phyloP scores from a whole-genome alignment of 2,797 vertebrate species.

The Sebastes minor region DNA sequence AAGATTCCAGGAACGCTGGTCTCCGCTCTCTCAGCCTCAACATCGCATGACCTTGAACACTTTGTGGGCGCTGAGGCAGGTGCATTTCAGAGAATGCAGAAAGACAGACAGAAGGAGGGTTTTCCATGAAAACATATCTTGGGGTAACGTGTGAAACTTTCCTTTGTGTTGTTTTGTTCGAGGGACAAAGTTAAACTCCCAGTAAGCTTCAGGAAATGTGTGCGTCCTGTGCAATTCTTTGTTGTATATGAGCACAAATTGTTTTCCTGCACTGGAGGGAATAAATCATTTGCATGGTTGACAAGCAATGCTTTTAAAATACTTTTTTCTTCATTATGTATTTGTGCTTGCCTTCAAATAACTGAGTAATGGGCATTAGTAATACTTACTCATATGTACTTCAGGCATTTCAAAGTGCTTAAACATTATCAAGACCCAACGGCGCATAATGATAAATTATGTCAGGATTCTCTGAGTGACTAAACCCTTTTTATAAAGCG shows the following conservation, averaged over 20 bases:
- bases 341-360: neutral
- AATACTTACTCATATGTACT: neutral
- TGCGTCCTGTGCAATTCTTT: neutral
- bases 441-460: neutral
- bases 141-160: constrained; percentile 34
- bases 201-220: neutral
- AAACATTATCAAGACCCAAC: neutral
- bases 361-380: neutral
- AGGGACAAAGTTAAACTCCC: neutral
- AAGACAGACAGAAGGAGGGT: neutral
- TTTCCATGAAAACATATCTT: constrained; percentile 23
- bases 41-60: constrained; percentile 63
- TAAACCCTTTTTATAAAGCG: neutral
- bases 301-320: neutral
- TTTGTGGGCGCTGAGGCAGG: constrained; percentile 51
- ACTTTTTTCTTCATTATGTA: neutral
- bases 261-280: neutral
- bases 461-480: neutral
- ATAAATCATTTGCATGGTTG: neutral
- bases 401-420: neutral
- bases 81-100: constrained; percentile 43
- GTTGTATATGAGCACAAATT: neutral
- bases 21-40: constrained; percentile 57
- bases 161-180: neutral
- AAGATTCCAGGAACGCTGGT: constrained; percentile 57